These are phyloP conservation scores for Chaetura pelagica DNA, from an alignment of 2,113 vertebrate genomes.

Conservation along the genomic window DNA sequence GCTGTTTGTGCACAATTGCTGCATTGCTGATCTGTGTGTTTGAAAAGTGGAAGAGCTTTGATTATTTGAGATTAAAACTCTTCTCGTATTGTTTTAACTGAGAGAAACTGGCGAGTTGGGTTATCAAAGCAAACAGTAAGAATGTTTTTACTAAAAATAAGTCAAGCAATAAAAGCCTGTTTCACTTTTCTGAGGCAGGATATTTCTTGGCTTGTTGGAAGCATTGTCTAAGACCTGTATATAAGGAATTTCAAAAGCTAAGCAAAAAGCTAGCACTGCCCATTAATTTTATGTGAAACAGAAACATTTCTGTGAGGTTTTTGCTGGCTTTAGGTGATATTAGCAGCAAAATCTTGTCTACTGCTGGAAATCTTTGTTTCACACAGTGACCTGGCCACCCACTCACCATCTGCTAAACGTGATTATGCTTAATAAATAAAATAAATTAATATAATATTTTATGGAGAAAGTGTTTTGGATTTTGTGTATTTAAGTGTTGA, in stretches of 20 bases:
- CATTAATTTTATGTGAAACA: background rate
- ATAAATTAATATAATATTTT: background rate
- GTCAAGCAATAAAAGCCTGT: too few species aligned
- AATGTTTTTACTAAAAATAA: background rate
- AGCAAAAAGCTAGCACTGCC: background rate
- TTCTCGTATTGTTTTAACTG: background rate
- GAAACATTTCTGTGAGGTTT: background rate
- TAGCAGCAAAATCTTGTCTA: background rate
- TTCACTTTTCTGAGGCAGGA: background rate
- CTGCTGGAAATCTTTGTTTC: background rate
- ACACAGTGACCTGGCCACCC: background rate
- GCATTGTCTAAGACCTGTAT: background rate
- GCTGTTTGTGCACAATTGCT: background rate
- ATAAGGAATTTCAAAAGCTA: background rate
- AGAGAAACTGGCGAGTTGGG: background rate
- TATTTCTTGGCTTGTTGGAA: background rate
- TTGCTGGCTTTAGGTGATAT: background rate
- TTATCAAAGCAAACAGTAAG: background rate
- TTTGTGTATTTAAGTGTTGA: background rate
- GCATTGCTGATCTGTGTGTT: background rate
- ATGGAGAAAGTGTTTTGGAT: background rate
- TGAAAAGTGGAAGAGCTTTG: background rate
- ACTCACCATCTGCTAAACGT: background rate
- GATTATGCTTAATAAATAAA: background rate
- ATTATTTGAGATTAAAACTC: background rate